Evolutionary conservation across 2,888 invertebrate genomes (phyloP).

Genomic region (Agrotis clavis): DNA sequence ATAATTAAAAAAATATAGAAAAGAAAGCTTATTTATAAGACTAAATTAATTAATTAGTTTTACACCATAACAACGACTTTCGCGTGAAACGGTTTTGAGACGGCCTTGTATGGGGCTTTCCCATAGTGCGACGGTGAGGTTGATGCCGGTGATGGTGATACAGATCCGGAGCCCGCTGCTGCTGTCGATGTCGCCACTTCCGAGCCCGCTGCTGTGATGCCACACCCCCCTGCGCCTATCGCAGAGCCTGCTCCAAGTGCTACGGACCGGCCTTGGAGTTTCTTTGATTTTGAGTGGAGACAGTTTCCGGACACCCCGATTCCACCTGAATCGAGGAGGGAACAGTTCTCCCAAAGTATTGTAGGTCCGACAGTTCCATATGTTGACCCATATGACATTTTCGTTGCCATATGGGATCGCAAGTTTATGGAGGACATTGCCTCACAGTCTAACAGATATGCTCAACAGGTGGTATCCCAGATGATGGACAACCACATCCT

Average conservation of each 20-base stretch:
- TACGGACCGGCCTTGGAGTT: background rate
- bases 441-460: too few relatives aligned
- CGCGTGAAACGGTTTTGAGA: too few relatives aligned
- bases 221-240: background rate
- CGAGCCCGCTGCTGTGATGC: too few relatives aligned
- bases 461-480: too few relatives aligned
- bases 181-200: too few relatives aligned
- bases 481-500: too few relatives aligned
- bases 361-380: constrained; percentile 53
- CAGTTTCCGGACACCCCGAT: constrained; percentile 32
- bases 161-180: background rate
- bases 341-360: constrained; percentile 47
- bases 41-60: too few relatives aligned
- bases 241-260: background rate
- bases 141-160: too few relatives aligned
- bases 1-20: too few relatives aligned
- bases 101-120: too few relatives aligned
- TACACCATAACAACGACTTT: too few relatives aligned
- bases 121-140: accelerated
- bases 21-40: too few relatives aligned
- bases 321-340: constrained; percentile 39
- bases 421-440: background rate
- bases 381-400: constrained; percentile 51
- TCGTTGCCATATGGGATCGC: constrained; percentile 62
- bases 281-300: constrained; percentile 42